A percentile compares a stretch with the other conserved stretches of the same genome.
These are phyloP conservation scores for Dipodomys merriami DNA, from an alignment of 2,113 vertebrate genomes.

Conservation along the genomic window DNA sequence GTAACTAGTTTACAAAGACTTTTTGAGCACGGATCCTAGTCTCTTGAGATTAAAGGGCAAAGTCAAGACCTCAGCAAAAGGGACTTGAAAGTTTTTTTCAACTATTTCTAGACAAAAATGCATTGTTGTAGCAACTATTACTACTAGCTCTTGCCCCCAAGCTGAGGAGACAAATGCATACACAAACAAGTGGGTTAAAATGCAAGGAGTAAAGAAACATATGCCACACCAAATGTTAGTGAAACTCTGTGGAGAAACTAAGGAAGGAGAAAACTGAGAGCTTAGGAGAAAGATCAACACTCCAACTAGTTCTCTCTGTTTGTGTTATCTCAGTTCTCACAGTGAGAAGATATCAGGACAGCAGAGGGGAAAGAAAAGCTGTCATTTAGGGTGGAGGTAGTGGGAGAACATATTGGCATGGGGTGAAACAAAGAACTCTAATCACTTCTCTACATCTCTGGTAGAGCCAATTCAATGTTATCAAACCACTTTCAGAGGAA, in stretches of 20 bases:
- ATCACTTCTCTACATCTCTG: conserved; percentile 44
- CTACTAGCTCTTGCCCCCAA: neutral
- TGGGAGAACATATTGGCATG: neutral
- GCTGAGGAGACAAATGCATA: neutral
- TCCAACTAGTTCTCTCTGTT: neutral
- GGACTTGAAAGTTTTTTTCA: neutral
- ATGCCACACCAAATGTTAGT: conserved; percentile 11
- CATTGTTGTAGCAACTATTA: conserved; percentile 47
- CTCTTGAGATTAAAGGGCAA: conserved; percentile 38
- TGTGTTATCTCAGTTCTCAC: neutral
- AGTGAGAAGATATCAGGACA: conserved; percentile 41
- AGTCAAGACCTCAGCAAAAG: neutral
- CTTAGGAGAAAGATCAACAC: neutral
- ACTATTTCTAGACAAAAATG: neutral
- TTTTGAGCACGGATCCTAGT: neutral
- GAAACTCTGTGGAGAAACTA: conserved; percentile 34
- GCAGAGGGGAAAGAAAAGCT: neutral
- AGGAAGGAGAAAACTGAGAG: conserved; percentile 11
- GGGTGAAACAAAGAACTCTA: neutral
- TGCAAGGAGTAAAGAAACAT: conserved; percentile 42
- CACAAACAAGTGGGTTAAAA: neutral
- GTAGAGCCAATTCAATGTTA: neutral
- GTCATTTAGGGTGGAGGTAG: conserved; percentile 20
- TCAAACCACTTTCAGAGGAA: conserved; percentile 39
- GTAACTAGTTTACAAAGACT: neutral